Conservation (phyloP, 2,113 vertebrate genomes). For the Fregetta grallaria region DNA sequence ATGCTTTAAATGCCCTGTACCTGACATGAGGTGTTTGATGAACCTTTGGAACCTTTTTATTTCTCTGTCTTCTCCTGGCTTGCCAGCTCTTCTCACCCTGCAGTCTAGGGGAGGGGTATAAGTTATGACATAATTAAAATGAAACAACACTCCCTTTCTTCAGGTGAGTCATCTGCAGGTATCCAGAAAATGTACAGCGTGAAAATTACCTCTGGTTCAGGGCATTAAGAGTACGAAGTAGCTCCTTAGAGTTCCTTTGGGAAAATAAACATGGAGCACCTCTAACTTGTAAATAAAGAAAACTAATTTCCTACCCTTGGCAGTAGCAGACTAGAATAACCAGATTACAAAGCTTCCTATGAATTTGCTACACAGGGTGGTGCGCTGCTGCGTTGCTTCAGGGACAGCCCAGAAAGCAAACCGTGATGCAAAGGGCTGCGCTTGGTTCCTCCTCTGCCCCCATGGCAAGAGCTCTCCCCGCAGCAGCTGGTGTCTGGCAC, state of each 20-base stretch:
- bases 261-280: not conserved
- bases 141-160: not conserved
- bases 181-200: not conserved
- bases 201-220: not conserved
- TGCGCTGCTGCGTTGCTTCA: not conserved
- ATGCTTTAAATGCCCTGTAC: not conserved
- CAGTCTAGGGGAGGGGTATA: not conserved
- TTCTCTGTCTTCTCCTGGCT: not conserved
- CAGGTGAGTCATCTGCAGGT: not conserved
- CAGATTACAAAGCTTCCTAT: not conserved
- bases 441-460: not conserved
- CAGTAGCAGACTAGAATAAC: not conserved
- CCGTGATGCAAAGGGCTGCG: not conserved
- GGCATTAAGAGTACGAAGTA: not conserved
- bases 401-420: slow-evolving; percentile 1
- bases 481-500: not conserved
- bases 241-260: not conserved
- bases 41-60: not conserved
- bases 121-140: not conserved
- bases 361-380: not conserved
- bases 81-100: not conserved
- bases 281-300: not conserved
- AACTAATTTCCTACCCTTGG: not conserved
- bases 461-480: not conserved
- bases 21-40: not conserved